Conservation (phyloP, 1,140 invertebrate genomes). For the Monomorium pharaonis region DNA sequence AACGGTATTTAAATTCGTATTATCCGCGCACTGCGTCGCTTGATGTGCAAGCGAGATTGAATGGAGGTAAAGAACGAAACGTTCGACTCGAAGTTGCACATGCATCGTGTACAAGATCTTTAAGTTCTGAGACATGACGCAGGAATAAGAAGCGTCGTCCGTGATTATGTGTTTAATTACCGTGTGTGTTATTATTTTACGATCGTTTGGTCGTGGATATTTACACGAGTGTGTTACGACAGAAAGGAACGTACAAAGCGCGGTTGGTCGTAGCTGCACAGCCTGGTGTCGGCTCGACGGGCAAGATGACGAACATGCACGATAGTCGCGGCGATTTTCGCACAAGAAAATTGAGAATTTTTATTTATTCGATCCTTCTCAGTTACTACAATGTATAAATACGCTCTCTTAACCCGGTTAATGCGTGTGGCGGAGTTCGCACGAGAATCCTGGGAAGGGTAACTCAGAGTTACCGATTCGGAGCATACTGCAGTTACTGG, state of each 20-base stretch:
- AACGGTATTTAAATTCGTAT: background rate
- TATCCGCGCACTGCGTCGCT: background rate
- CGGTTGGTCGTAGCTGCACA: background rate
- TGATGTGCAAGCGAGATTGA: background rate
- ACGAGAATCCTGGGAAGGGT: background rate
- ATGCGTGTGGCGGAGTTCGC: constrained; percentile 64
- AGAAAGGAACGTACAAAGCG: constrained; percentile 56
- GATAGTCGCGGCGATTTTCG: constrained; percentile 61
- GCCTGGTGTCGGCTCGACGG: constrained; percentile 66
- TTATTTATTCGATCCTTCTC: constrained; percentile 71
- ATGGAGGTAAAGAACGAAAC: background rate
- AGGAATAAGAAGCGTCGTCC: background rate
- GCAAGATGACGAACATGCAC: constrained; percentile 70
- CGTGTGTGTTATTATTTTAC: constrained; percentile 7
- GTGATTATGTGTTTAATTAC: background rate
- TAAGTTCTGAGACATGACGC: background rate
- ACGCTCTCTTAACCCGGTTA: constrained; percentile 25
- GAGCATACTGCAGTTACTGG: background rate
- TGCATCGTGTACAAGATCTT: background rate
- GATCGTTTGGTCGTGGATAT: constrained; percentile 54
- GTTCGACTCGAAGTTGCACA: background rate
- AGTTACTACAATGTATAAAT: constrained; percentile 39
- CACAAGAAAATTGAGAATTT: constrained; percentile 72
- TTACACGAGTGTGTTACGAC: constrained; percentile 62
- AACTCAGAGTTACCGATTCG: background rate